Evolutionary conservation across 2,113 vertebrate genomes (phyloP).

Genomic region (Cinclus cinclus): DNA sequence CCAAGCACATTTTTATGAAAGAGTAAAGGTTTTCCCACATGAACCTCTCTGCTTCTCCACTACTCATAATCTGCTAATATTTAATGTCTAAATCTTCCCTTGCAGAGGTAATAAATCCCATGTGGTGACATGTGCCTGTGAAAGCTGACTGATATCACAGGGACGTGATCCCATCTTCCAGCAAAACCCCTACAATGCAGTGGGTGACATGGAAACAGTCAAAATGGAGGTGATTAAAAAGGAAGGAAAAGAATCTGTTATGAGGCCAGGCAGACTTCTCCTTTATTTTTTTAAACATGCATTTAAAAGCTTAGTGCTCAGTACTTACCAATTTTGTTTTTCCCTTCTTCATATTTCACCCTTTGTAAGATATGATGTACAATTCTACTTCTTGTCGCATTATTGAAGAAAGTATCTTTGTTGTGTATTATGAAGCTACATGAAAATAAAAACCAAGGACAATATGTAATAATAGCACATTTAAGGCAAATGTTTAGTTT

Average conservation of each 20-base stretch:
- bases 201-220: not conserved
- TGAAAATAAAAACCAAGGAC: slow-evolving; percentile 56
- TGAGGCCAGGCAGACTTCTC: not conserved
- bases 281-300: not conserved
- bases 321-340: slow-evolving; percentile 92
- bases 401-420: slow-evolving; percentile 96
- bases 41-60: not conserved
- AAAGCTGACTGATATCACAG: not conserved
- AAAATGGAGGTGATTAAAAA: not conserved
- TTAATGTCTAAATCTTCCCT: not conserved
- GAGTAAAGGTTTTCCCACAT: not conserved
- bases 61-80: not conserved
- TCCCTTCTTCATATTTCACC: slow-evolving; percentile 94
- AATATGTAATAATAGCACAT: not conserved
- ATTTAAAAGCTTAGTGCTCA: not conserved
- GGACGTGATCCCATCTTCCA: not conserved
- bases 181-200: not conserved
- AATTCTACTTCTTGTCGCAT: slow-evolving; percentile 91
- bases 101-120: not conserved
- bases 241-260: not conserved
- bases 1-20: not conserved
- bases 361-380: slow-evolving; percentile 94
- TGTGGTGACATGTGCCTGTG: not conserved
- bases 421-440: slow-evolving; percentile 95
- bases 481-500: not conserved